Evolutionary conservation across 2,797 vertebrate species (phyloP).

Genomic region (Danio tinwini): DNA sequence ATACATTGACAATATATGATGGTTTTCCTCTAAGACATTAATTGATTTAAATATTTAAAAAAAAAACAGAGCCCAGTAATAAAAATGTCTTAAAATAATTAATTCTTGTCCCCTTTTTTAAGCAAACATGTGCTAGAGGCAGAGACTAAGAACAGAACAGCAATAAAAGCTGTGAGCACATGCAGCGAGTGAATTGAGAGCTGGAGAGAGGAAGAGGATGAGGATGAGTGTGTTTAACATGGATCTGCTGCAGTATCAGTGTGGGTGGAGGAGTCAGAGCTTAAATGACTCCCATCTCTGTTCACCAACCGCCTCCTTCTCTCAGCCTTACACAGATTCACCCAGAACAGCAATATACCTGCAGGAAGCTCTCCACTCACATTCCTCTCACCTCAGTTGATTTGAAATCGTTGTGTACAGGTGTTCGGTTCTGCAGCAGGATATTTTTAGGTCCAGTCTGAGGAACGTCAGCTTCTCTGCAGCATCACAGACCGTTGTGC

Average conservation of each 20-base stretch:
- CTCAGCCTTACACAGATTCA: neutral
- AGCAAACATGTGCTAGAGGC: slow-evolving; percentile 33
- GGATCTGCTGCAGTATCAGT: slow-evolving; percentile 40
- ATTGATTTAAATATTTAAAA: too few species aligned
- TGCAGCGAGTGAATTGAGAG: neutral
- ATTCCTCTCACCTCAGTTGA: neutral
- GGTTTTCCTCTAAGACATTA: too few species aligned
- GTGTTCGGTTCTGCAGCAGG: neutral
- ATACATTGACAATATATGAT: too few species aligned
- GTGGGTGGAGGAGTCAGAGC: slow-evolving; percentile 53
- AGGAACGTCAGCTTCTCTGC: neutral
- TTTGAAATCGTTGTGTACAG: neutral
- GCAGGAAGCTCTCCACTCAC: neutral
- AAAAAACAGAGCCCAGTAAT: neutral
- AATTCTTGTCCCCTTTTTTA: neutral
- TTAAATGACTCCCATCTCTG: slow-evolving; percentile 46
- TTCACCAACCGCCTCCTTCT: neutral
- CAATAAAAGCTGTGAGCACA: slow-evolving; percentile 9
- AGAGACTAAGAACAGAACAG: neutral
- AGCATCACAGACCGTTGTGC: neutral
- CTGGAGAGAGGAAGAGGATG: slow-evolving; percentile 1
- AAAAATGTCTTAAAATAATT: neutral
- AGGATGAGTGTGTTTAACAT: slow-evolving; percentile 40
- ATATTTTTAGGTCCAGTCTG: neutral
- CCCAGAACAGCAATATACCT: slow-evolving; percentile 7